Conservation (phyloP, 2,888 invertebrate genomes). For the Drosophila villosipedis region DNA sequence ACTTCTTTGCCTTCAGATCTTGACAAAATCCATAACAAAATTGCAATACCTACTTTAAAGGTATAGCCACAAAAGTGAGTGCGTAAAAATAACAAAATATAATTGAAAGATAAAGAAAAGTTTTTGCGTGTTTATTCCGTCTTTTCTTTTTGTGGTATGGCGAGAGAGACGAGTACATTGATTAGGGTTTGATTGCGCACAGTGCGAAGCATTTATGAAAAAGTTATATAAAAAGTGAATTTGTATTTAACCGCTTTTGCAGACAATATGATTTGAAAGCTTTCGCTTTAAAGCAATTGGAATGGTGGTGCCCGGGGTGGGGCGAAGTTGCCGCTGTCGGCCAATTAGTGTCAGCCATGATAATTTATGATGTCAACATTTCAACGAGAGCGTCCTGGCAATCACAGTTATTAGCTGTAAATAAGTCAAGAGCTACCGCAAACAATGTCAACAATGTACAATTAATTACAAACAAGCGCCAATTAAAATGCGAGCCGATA, state of each 20-base stretch:
- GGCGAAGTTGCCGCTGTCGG: slow-evolving; percentile 2
- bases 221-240: slow-evolving; percentile 25
- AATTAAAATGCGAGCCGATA: slow-evolving; percentile 47
- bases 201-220: slow-evolving; percentile 8
- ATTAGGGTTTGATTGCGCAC: slow-evolving; percentile 55
- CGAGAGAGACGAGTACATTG: slow-evolving; percentile 37
- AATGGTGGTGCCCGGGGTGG: neutral
- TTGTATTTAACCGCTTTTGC: slow-evolving; percentile 13
- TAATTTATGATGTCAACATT: slow-evolving; percentile 66
- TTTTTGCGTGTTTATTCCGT: neutral
- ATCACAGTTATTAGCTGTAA: slow-evolving; percentile 62
- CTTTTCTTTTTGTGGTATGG: slow-evolving; percentile 6
- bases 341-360: slow-evolving; percentile 52
- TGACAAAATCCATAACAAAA: neutral
- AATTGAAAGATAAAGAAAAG: slow-evolving; percentile 38
- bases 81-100: slow-evolving; percentile 16
- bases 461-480: slow-evolving; percentile 49
- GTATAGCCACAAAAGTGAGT: slow-evolving; percentile 1
- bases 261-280: slow-evolving; percentile 33
- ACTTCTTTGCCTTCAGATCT: neutral
- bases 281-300: slow-evolving; percentile 29
- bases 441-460: slow-evolving; percentile 42
- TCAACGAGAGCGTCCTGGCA: slow-evolving; percentile 49
- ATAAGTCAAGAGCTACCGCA: slow-evolving; percentile 22
- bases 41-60: neutral